Conservation (phyloP, 1,140 invertebrate genomes). For the Copidosoma floridanum region DNA sequence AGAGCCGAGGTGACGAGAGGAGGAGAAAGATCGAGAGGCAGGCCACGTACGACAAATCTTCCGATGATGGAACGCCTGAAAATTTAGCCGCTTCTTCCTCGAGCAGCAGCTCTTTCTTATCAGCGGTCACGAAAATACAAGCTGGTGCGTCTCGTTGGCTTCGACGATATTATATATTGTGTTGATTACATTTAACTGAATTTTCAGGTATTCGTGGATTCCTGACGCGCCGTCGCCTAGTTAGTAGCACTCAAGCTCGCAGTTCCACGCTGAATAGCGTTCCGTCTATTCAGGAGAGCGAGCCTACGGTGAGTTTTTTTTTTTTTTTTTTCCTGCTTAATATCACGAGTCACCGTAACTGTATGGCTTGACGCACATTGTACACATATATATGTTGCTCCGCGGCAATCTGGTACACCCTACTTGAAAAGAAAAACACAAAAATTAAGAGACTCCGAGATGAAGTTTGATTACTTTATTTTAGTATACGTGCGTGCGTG, state of each 20-base stretch:
- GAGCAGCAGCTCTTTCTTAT: slow-evolving; percentile 30
- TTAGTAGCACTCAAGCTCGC: slow-evolving; percentile 22
- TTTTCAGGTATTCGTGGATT: slow-evolving; percentile 43
- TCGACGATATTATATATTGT: too few species aligned
- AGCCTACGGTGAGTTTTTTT: slow-evolving; percentile 35
- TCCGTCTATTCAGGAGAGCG: slow-evolving; percentile 34
- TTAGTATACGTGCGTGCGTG: too few species aligned
- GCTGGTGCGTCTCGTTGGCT: slow-evolving; percentile 41
- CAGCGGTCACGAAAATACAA: slow-evolving; percentile 43
- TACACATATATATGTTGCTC: too few species aligned
- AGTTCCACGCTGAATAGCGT: slow-evolving; percentile 34
- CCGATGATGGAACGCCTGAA: not conserved
- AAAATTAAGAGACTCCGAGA: too few species aligned
- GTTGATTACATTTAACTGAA: too few species aligned
- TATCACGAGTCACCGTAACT: too few species aligned
- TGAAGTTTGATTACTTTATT: too few species aligned
- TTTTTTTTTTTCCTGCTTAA: too few species aligned
- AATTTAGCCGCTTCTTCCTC: slow-evolving; percentile 9
- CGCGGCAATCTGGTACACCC: too few species aligned
- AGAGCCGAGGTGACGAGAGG: slow-evolving; percentile 2
- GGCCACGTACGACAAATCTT: not conserved
- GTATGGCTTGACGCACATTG: too few species aligned
- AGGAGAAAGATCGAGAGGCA: not conserved
- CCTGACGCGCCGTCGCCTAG: slow-evolving; percentile 34
- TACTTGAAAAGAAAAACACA: too few species aligned